Conservation (phyloP, 2,797 vertebrate species). For the Phrynocephalus guinanensis region DNA sequence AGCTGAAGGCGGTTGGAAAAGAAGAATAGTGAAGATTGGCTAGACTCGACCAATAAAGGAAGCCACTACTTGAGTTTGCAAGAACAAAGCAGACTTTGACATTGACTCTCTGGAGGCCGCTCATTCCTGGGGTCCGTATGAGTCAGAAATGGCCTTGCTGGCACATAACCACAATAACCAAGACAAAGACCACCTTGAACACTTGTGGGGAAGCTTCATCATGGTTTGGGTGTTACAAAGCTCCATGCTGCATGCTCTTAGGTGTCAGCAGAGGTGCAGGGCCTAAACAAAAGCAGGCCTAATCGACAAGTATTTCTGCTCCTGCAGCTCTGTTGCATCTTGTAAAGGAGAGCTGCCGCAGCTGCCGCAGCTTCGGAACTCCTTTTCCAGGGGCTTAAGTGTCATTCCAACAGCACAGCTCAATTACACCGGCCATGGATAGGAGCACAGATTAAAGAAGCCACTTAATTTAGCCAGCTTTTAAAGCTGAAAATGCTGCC, state of each 20-base stretch:
- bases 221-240: not conserved
- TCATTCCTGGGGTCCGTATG: too few relatives aligned
- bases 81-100: too few relatives aligned
- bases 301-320: not conserved
- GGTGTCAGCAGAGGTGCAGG: not conserved
- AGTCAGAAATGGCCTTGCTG: too few relatives aligned
- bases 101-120: too few relatives aligned
- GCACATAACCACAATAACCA: too few relatives aligned
- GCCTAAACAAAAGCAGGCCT: conserved; percentile 7
- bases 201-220: not conserved
- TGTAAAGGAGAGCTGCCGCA: conserved; percentile 21
- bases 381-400: conserved; percentile 32
- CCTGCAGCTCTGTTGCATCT: conserved; percentile 22
- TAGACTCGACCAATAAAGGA: too few relatives aligned
- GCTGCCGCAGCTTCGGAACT: conserved; percentile 28
- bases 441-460: conserved; percentile 28
- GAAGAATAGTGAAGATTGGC: too few relatives aligned
- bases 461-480: not conserved
- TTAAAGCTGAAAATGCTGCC: not conserved
- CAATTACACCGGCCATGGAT: conserved; percentile 32
- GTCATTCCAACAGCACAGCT: conserved; percentile 18
- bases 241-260: not conserved
- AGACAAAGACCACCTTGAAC: not conserved
- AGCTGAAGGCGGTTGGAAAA: too few relatives aligned
- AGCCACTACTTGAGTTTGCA: too few relatives aligned